phyloP scores from a whole-genome alignment of 2,113 vertebrate species.

The Rhinogobius similis region DNA sequence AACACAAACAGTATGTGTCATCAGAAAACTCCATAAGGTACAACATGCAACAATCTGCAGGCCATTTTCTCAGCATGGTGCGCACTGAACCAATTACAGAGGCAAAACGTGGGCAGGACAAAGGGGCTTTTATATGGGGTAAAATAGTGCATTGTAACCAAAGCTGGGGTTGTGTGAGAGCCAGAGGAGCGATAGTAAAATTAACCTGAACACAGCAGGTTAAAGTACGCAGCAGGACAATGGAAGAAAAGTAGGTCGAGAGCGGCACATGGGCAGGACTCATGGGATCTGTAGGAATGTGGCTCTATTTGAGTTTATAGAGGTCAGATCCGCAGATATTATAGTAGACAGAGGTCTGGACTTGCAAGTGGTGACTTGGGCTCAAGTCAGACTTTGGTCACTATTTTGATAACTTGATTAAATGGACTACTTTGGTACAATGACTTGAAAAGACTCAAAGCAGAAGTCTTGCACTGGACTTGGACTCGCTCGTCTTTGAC shows the following conservation, averaged over 20 bases:
- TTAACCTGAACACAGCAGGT: background rate
- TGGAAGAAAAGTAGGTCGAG: constrained; percentile 24
- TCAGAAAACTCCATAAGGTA: constrained; percentile 19
- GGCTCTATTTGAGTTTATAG: constrained; percentile 18
- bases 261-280: constrained; percentile 40
- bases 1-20: constrained; percentile 22
- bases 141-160: constrained; percentile 54
- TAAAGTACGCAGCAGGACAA: background rate
- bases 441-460: too few relatives aligned
- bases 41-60: constrained; percentile 26
- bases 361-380: too few relatives aligned
- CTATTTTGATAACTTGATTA: too few relatives aligned
- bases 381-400: too few relatives aligned
- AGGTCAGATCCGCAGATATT: constrained; percentile 9
- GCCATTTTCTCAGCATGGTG: constrained; percentile 53
- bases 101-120: constrained; percentile 55
- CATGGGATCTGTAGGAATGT: constrained; percentile 29
- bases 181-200: constrained; percentile 34
- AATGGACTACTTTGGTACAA: too few relatives aligned
- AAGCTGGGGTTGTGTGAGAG: constrained; percentile 32
- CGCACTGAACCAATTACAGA: constrained; percentile 50
- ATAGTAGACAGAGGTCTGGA: too few relatives aligned
- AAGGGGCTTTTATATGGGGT: constrained; percentile 58
- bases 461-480: too few relatives aligned
- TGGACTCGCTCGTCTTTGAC: too few relatives aligned